Percentiles rank a stretch among this genome's conserved stretches.
phyloP scores from a whole-genome alignment of 2,113 vertebrate genomes.

The Turdus rufiventris region DNA sequence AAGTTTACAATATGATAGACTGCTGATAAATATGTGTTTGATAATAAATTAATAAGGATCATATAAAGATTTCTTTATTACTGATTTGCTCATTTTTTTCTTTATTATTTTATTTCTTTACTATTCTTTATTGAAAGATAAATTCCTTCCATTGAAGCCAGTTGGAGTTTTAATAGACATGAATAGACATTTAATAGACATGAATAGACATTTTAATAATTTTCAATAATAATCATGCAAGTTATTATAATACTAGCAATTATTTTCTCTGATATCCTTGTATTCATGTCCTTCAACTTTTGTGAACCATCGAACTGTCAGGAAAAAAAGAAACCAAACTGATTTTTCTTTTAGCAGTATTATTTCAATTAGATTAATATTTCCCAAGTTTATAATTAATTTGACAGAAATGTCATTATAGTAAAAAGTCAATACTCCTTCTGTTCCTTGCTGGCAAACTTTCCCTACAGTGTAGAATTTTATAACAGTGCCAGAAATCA shows the following conservation, averaged over 20 bases:
- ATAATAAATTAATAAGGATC: not conserved
- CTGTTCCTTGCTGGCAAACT: constrained; percentile 63
- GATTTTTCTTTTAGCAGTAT: constrained; percentile 9
- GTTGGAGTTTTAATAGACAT: not conserved
- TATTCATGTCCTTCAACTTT: not conserved
- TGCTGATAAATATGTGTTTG: not conserved
- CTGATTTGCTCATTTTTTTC: not conserved
- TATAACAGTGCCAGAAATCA: constrained; percentile 21
- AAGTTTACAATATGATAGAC: not conserved
- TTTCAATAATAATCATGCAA: not conserved
- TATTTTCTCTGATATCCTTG: not conserved
- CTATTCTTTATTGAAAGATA: not conserved
- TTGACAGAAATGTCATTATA: constrained; percentile 61
- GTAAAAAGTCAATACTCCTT: constrained; percentile 60
- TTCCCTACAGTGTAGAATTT: constrained; percentile 27
- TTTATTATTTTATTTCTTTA: not conserved
- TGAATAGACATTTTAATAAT: not conserved
- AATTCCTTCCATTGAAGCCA: not conserved
- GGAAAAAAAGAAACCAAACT: not conserved
- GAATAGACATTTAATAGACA: not conserved
- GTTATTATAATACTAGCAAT: not conserved
- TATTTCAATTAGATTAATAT: constrained; percentile 56
- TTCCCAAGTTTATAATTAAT: constrained; percentile 56
- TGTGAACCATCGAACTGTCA: not conserved
- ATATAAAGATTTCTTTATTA: not conserved